These are phyloP conservation scores for Pemphredon lugubris DNA, from an alignment of 2,888 invertebrate genomes.

Conservation along the genomic window DNA sequence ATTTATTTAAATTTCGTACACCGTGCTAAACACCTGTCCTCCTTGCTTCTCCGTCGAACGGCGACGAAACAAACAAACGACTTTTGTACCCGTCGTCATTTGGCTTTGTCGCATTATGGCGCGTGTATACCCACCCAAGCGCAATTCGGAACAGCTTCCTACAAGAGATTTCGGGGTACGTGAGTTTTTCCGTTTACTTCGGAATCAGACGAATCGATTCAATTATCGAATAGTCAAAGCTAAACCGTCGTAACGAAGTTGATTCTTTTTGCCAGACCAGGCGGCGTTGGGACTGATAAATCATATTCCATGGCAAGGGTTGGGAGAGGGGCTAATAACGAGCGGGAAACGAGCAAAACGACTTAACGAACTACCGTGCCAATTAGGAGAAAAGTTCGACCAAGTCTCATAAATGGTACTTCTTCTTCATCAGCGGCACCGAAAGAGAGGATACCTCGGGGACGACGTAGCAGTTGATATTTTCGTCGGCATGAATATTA, in stretches of 20 bases:
- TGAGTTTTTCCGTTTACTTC: constrained; percentile 13
- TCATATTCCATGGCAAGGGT: constrained; percentile 52
- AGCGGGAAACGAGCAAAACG: constrained; percentile 40
- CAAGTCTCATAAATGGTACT: constrained; percentile 59
- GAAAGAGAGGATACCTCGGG: not conserved
- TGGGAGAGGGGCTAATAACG: constrained; percentile 52
- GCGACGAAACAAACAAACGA: no score
- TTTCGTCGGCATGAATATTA: constrained; percentile 8
- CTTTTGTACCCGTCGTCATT: no score
- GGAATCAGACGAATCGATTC: constrained; percentile 37
- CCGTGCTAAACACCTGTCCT: no score
- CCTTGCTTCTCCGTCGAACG: no score
- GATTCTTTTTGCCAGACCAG: constrained; percentile 10
- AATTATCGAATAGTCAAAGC: constrained; percentile 32
- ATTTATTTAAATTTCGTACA: no score
- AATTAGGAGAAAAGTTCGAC: constrained; percentile 63
- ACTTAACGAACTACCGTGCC: constrained; percentile 49
- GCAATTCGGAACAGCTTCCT: no score
- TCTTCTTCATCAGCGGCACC: constrained; percentile 17
- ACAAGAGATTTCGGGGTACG: no score
- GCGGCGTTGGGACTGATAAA: constrained; percentile 54
- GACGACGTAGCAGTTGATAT: constrained; percentile 9
- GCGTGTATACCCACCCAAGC: no score
- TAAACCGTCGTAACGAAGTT: constrained; percentile 44
- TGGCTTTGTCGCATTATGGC: no score